Evolutionary conservation across 1,140 invertebrate genomes (phyloP), one percentile per base, ranked within the genome.

Genomic region (Trichonephila clavata): DNA sequence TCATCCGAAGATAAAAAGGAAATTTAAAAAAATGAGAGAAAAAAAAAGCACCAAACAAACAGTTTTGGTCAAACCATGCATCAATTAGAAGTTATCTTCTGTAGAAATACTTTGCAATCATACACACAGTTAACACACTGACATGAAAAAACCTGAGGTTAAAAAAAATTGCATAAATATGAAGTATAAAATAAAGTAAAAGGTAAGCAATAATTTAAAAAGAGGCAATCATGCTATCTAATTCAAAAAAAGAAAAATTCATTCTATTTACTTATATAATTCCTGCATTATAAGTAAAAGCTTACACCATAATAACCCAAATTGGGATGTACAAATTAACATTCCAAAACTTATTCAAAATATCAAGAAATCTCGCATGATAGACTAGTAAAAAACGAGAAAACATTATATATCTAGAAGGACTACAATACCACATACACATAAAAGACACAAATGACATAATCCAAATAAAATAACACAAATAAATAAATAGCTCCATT

Each of bases 401-500:
- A 91, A 61, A 91, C 24, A 80, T n/a, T 39, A n/a, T 91, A 27
- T 65, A 71, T 71, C 68, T 71, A 21, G 27, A 84, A 50, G 18
- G n/a, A 83, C 60, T 84, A 84, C 57, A 43, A 39, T 24, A 91
- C 60, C 80, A 84, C 61, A 84, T 84, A 71, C 24, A 24, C 13
- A 71, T 14, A 71, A 4, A 71, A 71, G 4, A 71, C 68, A 71
- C 27, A 71, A 71, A 18, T 71, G 59, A 61, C 24, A 32, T 27
- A 63, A 14, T 61, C 20, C n/a, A 50, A 50, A 83, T 83, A 83
- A 86, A 50, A 60, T 20, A 86, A 27, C 5, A 63, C 32, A 83
- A 83, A 86, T 86, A 86, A 86, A 86, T 39, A 86, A 86, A 86
- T 86, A 86, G 60, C 60, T 86, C 84, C 59, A 61, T 86, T 39